phyloP scores from a whole-genome alignment of 1,140 invertebrate species.

The Macrobrachium rosenbergii region DNA sequence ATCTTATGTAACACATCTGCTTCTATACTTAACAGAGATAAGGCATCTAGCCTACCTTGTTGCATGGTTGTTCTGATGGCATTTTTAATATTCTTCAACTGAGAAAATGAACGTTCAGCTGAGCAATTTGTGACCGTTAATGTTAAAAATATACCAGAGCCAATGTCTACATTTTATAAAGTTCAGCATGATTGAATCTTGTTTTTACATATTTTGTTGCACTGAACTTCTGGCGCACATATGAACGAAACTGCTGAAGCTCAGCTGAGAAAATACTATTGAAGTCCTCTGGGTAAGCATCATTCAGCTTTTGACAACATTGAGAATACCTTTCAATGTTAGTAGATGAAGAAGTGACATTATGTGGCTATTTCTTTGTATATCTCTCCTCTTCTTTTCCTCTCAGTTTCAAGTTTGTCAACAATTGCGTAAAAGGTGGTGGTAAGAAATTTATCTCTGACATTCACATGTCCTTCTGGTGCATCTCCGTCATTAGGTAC shows the following conservation, averaged over 20 bases:
- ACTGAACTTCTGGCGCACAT: constrained; percentile 59
- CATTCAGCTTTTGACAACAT: constrained; percentile 50
- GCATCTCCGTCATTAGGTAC: constrained; percentile 59
- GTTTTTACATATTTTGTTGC: constrained; percentile 56
- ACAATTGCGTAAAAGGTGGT: constrained; percentile 49
- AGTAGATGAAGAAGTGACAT: constrained; percentile 37
- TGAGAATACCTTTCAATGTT: constrained; percentile 58
- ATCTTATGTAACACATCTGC: too few relatives aligned
- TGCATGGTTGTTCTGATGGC: constrained; percentile 12
- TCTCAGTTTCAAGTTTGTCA: constrained; percentile 65
- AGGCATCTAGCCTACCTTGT: too few relatives aligned
- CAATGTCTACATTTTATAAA: constrained; percentile 46
- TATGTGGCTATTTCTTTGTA: constrained; percentile 38
- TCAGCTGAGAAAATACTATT: constrained; percentile 28
- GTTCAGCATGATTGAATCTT: constrained; percentile 32
- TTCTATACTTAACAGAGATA: too few relatives aligned
- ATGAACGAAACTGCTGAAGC: constrained; percentile 42
- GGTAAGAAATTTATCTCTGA: constrained; percentile 61
- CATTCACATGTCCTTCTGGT: too few relatives aligned
- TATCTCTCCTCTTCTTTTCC: constrained; percentile 59
- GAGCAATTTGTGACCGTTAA: constrained; percentile 15
- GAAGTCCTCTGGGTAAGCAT: constrained; percentile 54
- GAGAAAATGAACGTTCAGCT: constrained; percentile 16
- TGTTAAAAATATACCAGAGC: constrained; percentile 14
- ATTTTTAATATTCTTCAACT: not conserved